Base-by-base conservation (phyloP, 1,140 invertebrate genomes). In the Pseudomyrmex concolor region DNA sequence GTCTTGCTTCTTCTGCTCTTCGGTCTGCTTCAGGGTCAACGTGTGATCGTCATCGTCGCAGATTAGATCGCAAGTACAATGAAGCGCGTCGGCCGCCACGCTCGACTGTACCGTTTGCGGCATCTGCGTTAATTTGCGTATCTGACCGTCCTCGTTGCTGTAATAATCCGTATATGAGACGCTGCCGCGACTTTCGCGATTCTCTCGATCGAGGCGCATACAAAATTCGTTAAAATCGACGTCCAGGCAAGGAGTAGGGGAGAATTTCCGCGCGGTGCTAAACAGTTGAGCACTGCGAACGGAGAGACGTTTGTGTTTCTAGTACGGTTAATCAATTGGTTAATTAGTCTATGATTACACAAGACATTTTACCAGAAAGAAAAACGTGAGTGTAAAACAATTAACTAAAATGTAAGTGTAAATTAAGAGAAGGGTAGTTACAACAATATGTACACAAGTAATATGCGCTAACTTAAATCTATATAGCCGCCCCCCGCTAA, bases 151-250 rank as follows among this genome's bases (percentile, higher is more conserved):
- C 72, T 94, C 93, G 85, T 91, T 94, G 48, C 93, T 94, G 84
- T 94, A 94, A 85, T 94, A 94, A 90, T 94, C 94, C n/a, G 93
- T 94, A 82, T 94, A 94, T 45, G 94, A 94, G 84, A 93, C 94
- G 85, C 92, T 94, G 64, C 94, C 94, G 25, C 93, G 91, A 50
- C 92, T 82, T 59, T 94, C 94, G 9, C 94, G 89, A 51, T 91
- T 91, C 43, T 95, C 94, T 82, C 94, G 91, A 89, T 96, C 95
- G 63, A 96, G 93, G 55, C 95, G 94, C 88, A 95, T 94, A 84
- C 95, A 95, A 84, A 96, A 95, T 82, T 94, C 94, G 85, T 93
- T 94, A 68, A 96, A 94, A 84, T 96, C 95, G 80, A 95, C 93
- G 86, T 96, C 95, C 68, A 96, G 86, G 62, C 95, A 94, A 50